A percentile compares a stretch with the other conserved stretches of the same genome.
Conservation (phyloP, 2,888 invertebrate species). For the Mimas tiliae region DNA sequence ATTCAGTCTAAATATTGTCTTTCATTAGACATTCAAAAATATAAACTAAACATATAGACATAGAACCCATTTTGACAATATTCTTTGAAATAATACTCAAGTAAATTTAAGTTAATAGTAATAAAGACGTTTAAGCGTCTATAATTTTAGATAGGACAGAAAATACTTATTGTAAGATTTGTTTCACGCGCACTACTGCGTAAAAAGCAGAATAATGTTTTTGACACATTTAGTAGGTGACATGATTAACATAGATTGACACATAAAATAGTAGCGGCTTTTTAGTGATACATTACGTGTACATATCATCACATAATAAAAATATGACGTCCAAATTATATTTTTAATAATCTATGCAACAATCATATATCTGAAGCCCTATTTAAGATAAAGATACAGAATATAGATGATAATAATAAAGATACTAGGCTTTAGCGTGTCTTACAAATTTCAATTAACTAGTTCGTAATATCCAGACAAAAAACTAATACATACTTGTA, state of each 20-base stretch:
- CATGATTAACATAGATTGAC: neutral
- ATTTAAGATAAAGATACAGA: no score
- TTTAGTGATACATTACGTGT: no score
- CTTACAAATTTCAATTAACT: no score
- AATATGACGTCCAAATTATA: no score
- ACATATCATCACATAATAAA: no score
- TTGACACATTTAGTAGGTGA: neutral
- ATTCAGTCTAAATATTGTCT: constrained; percentile 82
- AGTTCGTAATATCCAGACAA: no score
- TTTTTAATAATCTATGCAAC: no score
- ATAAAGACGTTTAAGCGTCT: constrained; percentile 16
- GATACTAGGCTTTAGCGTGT: no score
- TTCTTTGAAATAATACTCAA: constrained; percentile 69
- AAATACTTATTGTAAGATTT: constrained; percentile 22
- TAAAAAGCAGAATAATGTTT: neutral
- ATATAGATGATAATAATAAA: no score
- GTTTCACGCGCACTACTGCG: constrained; percentile 23
- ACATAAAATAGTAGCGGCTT: neutral
- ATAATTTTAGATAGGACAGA: constrained; percentile 23
- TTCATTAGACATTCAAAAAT: constrained; percentile 71
- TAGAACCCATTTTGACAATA: constrained; percentile 57
- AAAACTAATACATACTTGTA: no score
- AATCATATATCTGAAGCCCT: no score
- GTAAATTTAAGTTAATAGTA: constrained; percentile 59
- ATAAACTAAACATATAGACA: constrained; percentile 34